Percentiles rank a stretch among this genome's conserved stretches.
Evolutionary conservation across 2,113 vertebrate species (phyloP).

Genomic region (Globicephala melas): DNA sequence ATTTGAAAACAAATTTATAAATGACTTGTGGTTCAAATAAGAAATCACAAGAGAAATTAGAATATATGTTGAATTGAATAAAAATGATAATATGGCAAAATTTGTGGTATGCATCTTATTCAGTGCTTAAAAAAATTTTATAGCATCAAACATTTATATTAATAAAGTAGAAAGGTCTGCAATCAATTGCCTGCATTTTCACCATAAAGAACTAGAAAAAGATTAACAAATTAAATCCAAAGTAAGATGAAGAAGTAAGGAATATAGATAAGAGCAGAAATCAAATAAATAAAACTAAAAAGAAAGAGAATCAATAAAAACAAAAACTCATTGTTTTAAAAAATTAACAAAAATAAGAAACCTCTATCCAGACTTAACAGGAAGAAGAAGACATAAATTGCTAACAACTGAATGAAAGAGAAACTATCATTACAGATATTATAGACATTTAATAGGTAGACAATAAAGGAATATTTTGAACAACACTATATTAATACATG

Average conservation of each 20-base stretch:
- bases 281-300: not conserved
- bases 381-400: not conserved
- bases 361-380: not conserved
- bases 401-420: not conserved
- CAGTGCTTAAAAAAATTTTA: not conserved
- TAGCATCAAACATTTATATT: not conserved
- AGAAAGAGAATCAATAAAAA: not conserved
- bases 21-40: not conserved
- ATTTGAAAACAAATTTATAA: not conserved
- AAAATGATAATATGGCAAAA: not conserved
- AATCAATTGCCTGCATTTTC: not conserved
- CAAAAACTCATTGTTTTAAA: not conserved
- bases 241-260: not conserved
- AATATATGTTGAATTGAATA: not conserved
- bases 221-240: not conserved
- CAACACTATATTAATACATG: not conserved
- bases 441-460: not conserved
- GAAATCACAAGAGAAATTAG: not conserved
- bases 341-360: not conserved
- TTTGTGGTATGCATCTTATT: not conserved
- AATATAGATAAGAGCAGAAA: not conserved
- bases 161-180: not conserved
- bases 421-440: not conserved
- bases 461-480: not conserved
- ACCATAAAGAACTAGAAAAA: not conserved